These are phyloP conservation scores for Microctonus brassicae DNA, from an alignment of 2,888 invertebrate genomes.

Conservation along the genomic window DNA sequence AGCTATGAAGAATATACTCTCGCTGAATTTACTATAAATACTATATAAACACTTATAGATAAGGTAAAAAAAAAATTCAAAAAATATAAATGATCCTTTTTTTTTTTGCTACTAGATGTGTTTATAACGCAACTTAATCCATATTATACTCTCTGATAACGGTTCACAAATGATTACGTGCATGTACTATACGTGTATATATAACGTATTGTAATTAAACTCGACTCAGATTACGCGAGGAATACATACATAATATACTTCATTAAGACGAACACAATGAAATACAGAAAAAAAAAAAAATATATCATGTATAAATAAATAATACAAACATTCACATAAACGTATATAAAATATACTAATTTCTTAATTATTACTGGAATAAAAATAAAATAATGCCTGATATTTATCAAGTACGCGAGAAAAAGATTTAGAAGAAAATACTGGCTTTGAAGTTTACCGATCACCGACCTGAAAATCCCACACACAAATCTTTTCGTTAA, in stretches of 20 bases:
- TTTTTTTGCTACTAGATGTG: too few species aligned
- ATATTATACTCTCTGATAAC: slow-evolving; percentile 24
- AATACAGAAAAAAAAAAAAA: neutral
- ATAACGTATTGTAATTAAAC: neutral
- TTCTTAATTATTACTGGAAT: neutral
- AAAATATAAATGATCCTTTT: neutral
- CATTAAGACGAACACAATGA: slow-evolving; percentile 1
- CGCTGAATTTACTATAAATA: too few species aligned
- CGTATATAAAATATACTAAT: neutral
- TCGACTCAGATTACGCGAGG: neutral
- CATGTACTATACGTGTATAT: neutral
- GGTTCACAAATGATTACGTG: slow-evolving; percentile 14
- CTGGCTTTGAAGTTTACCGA: slow-evolving; percentile 7
- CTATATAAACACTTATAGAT: too few species aligned
- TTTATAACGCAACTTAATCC: neutral
- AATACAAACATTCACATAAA: neutral
- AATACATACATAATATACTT: neutral
- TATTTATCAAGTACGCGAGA: neutral
- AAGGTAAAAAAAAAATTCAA: neutral
- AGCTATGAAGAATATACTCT: too few species aligned
- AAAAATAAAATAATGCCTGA: neutral
- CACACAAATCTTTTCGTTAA: slow-evolving; percentile 10
- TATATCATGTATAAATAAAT: slow-evolving; percentile 1
- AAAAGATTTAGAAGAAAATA: slow-evolving; percentile 12
- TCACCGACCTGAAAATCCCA: slow-evolving; percentile 24